Evolutionary conservation across 2,797 vertebrate species (phyloP), one percentile per base, ranked within the genome.

Genomic region (Perodicticus potto): DNA sequence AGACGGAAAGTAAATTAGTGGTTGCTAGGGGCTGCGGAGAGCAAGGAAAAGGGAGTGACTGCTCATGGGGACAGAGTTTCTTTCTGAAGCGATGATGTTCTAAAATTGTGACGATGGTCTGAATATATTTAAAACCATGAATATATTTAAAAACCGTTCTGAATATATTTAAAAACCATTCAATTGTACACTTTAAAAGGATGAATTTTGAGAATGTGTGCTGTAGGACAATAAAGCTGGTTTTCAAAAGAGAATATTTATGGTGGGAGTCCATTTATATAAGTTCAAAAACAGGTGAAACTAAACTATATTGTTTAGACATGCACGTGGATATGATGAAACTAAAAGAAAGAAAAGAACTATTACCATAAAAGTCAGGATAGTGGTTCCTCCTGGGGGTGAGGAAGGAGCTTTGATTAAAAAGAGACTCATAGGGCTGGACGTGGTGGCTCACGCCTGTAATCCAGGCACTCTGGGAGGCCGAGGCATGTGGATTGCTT

Each of bases 261-360:
- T 37, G 70, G 43, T 78, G 53, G 63, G 20, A 23, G 45, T 73
- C 63, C 17, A 49, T 88, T 85, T 84, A 61, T 27, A 45, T 82
- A 93, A 93, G 4, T 32, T 86, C 45, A 55, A 72, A 92, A 20
- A 67, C 40, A 83, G 63, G 25, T 73, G 37, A 83, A 29, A 80
- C 63, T 88, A 77, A 49, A 94, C 13, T 65, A 49, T 25, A 55
- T 83, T 93, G 53, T 55, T 93, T 43, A 85, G 27, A 85, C 7
- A 63, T 70, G 13, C 53, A 72, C 81, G 32, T 16, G 72, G 67
- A 93, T 43, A 82, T 78, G 7, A 84, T 70, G 19, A 91, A 91
- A 49, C 53, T 86, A 40, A 85, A 88, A 88, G 22, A 83, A 90
- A 94, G 25, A 57, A 84, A 85, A 45, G 25, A 63, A 86, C 49